Evolutionary conservation across 1,140 invertebrate species (phyloP), one percentile per base, ranked within the genome.

Genomic region (Hydropsyche tenuis): DNA sequence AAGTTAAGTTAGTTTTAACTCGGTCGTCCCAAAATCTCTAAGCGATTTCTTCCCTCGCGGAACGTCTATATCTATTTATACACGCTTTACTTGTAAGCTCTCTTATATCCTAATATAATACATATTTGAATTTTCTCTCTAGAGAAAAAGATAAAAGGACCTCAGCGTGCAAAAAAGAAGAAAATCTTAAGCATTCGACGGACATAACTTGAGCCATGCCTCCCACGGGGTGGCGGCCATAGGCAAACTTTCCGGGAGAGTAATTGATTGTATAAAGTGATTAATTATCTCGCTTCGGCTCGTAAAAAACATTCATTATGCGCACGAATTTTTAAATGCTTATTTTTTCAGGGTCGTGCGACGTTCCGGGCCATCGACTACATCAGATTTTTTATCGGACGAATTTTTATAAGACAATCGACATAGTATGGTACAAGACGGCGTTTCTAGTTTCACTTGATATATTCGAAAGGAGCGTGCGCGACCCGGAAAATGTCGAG

Each of bases 1-100:
- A 65, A 73, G 71, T 73, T 73, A 73, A 48, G 60, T 30, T 30
- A 73, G 60, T 73, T 65, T 65, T 65, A 64, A 65, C 62, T 73
- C 30, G 30, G 60, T 30, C 63, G 71, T 73, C 71, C 45, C 71
- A 53, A 64, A 65, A 53, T 63, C 45, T 65, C 42, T 51, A 53
- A 73, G 45, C 71, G 71, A 48, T 30, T 53, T 73, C 51, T 70
- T 43, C 51, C 9, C 23, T 9, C 51, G 56, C 23, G 27, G 14
- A 70, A 56, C 30, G 30, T n/a, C n/a, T n/a, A 37, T 9, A 37
- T 37, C 30, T 9, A 37, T 37, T 37, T 37, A 3, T 37, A 37
- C 30, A 9, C 30, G 30, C 3, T 9, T 37, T 37, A 37, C 9
- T 37, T 37, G 3, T 37, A 37, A 37, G 30, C 30, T 3, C 3